Conservation (phyloP, 2,113 vertebrate species). For the Eulemur macaco region DNA sequence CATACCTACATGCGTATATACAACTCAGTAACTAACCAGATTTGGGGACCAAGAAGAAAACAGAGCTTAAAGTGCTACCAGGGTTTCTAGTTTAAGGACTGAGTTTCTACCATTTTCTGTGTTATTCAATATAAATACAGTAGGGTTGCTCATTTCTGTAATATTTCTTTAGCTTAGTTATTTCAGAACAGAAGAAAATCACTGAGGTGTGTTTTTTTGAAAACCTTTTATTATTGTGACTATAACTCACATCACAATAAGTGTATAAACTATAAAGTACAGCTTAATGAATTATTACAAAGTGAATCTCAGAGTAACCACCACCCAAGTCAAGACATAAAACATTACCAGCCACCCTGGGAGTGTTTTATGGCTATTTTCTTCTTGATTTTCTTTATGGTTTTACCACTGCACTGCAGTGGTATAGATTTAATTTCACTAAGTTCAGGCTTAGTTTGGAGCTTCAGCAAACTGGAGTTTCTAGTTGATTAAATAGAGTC, state of each 20-base stretch:
- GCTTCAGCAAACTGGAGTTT: not conserved
- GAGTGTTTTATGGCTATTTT: not conserved
- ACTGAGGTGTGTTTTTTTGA: not conserved
- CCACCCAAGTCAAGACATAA: not conserved
- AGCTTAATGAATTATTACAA: not conserved
- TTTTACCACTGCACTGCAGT: not conserved
- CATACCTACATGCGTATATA: not conserved
- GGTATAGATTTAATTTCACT: not conserved
- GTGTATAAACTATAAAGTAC: not conserved
- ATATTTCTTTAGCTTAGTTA: not conserved
- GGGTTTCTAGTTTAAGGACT: not conserved
- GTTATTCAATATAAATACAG: not conserved
- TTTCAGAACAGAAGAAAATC: not conserved
- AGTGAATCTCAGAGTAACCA: not conserved
- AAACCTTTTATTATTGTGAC: not conserved
- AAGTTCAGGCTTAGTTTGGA: not conserved
- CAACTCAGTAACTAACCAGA: not conserved
- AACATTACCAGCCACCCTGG: not conserved
- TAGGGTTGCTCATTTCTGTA: not conserved
- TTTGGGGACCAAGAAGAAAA: not conserved
- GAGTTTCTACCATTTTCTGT: not conserved
- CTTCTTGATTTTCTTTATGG: not conserved
- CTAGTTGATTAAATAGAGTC: not conserved
- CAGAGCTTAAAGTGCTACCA: not conserved
- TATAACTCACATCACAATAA: not conserved